Evolutionary conservation across 1,140 invertebrate genomes (phyloP).

Genomic region (Aphaenogaster rudis): DNA sequence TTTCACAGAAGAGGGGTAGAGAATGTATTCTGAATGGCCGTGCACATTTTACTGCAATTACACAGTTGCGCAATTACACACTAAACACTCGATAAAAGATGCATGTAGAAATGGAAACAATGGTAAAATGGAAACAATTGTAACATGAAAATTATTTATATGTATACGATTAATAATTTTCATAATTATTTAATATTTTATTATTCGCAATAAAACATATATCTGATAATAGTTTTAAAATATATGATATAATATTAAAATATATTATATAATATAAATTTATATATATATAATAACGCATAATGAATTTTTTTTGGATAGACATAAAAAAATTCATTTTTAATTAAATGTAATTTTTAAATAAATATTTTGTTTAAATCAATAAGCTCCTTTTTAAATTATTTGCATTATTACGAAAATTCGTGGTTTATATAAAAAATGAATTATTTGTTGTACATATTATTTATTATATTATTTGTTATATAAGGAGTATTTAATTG

Average conservation of each 20-base stretch:
- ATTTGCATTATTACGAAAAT: not conserved
- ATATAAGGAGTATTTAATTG: not conserved
- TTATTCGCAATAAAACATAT: not conserved
- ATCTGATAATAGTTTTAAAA: slow-evolving; percentile 8
- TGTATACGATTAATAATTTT: not conserved
- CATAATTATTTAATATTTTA: slow-evolving; percentile 48
- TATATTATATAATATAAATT: not conserved
- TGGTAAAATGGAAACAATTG: slow-evolving; percentile 3
- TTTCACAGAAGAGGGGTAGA: slow-evolving; percentile 48
- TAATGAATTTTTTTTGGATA: not conserved
- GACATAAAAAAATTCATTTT: not conserved
- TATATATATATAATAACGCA: not conserved
- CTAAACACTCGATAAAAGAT: slow-evolving; percentile 43
- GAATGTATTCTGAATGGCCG: slow-evolving; percentile 18
- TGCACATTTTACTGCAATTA: slow-evolving; percentile 41
- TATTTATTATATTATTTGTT: not conserved
- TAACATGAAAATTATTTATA: slow-evolving; percentile 20
- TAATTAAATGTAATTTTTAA: not conserved
- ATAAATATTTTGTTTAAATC: too few species aligned
- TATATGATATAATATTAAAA: not conserved
- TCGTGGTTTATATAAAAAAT: not conserved
- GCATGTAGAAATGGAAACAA: not conserved
- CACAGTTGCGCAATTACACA: slow-evolving; percentile 15
- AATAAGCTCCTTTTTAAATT: not conserved
- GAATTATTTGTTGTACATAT: not conserved